Conservation (phyloP, 2,113 vertebrate genomes). For the Australoheros scitulus region DNA sequence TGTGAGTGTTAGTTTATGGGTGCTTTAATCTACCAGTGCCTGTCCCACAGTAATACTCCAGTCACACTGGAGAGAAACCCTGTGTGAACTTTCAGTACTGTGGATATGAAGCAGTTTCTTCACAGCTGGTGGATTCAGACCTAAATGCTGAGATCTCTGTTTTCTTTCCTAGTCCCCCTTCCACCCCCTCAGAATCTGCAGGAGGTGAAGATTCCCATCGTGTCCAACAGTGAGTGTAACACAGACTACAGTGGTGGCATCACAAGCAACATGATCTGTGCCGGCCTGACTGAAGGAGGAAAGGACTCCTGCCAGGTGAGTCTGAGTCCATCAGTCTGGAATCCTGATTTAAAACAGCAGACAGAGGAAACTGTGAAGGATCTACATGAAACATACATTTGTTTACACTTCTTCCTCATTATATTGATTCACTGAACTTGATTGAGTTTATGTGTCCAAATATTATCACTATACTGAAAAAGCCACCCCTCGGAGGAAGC, state of each 20-base stretch:
- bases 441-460: too few relatives aligned
- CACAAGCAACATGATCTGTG: slow-evolving; percentile 83
- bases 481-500: too few relatives aligned
- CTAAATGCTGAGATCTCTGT: not conserved
- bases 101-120: not conserved
- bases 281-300: slow-evolving; percentile 70
- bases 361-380: not conserved
- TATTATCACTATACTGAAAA: too few relatives aligned
- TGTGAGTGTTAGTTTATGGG: not conserved
- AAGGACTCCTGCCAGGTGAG: slow-evolving; percentile 79
- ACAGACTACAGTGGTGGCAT: rapidly evolving
- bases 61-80: too few relatives aligned
- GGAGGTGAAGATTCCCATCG: slow-evolving; percentile 68
- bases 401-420: too few relatives aligned
- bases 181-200: slow-evolving; percentile 57
- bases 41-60: not conserved
- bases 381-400: too few relatives aligned
- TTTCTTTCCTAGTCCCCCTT: not conserved
- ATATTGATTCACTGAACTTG: too few relatives aligned
- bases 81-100: too few relatives aligned
- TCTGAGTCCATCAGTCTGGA: not conserved
- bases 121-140: not conserved
- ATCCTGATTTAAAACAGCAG: not conserved
- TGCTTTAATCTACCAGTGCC: not conserved
- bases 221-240: slow-evolving; percentile 52